Conservation (phyloP, 2,113 vertebrate genomes). For the Scolopax mira region DNA sequence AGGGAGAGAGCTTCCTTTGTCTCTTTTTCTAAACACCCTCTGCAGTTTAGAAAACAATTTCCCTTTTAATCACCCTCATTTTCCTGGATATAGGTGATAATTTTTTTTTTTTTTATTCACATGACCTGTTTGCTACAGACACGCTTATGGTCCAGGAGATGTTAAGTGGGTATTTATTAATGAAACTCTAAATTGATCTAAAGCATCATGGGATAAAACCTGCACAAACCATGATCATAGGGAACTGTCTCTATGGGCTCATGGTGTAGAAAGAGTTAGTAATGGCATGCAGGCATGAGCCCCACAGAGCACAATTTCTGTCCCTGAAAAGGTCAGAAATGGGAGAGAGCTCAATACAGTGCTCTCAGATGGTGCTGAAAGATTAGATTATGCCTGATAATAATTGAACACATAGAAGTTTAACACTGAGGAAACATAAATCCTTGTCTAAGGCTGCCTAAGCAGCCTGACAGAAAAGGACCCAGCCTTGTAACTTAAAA, state of each 20-base stretch:
- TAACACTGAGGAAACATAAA: neutral
- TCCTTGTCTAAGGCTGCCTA: too few relatives aligned
- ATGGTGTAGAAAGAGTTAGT: rapidly evolving
- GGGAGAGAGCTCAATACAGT: neutral
- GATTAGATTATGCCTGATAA: neutral
- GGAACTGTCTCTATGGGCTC: neutral
- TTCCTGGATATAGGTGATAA: neutral
- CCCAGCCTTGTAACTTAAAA: neutral
- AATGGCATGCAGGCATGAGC: rapidly evolving
- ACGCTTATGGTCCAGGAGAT: neutral
- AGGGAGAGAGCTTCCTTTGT: neutral
- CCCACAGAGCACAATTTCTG: neutral
- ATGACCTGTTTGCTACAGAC: neutral
- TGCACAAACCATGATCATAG: rapidly evolving
- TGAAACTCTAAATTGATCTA: neutral
- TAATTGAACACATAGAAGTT: neutral
- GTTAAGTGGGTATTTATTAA: neutral
- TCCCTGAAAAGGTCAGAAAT: neutral
- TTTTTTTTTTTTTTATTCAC: neutral
- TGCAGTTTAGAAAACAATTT: neutral
- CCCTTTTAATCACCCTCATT: neutral
- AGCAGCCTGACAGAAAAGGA: conserved; percentile 27
- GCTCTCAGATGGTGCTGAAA: neutral
- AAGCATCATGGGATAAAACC: neutral
- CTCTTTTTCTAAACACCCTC: neutral